Percentiles rank a stretch among this genome's conserved stretches.
phyloP scores from a whole-genome alignment of 2,888 invertebrate species.

The Rhodophaea formosa region DNA sequence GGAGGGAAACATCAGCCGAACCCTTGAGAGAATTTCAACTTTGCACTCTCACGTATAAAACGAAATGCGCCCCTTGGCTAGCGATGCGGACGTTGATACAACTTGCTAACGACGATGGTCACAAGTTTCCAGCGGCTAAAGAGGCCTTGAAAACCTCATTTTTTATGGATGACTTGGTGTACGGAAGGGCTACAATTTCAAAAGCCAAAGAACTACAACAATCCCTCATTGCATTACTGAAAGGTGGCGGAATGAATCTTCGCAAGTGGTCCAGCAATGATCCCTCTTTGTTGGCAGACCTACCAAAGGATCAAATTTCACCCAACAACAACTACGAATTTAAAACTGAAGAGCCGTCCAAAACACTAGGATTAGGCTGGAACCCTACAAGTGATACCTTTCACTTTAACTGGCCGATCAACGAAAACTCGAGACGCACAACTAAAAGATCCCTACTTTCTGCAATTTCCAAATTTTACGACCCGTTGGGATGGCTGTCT shows the following conservation, averaged over 20 bases:
- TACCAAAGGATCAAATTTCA: too few species aligned
- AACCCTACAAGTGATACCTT: background rate
- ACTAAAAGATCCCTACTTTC: constrained; percentile 22
- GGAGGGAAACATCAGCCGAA: constrained; percentile 14
- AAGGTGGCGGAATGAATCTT: constrained; percentile 16
- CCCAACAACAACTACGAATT: too few species aligned
- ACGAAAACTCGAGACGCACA: constrained; percentile 17
- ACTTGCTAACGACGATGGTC: constrained; percentile 21
- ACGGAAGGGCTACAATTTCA: constrained; percentile 2
- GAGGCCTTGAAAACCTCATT: constrained; percentile 15
- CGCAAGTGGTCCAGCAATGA: constrained; percentile 15
- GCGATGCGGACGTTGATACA: constrained; percentile 12
- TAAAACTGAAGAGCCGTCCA: background rate
- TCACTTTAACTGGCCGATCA: background rate
- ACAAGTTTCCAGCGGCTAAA: constrained; percentile 13
- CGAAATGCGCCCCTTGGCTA: constrained; percentile 21
- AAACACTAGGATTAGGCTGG: constrained; percentile 18
- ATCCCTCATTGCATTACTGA: constrained; percentile 8
- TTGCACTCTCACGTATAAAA: constrained; percentile 22
- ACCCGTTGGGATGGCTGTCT: constrained; percentile 30
- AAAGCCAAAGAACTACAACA: constrained; percentile 6
- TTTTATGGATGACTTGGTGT: constrained; percentile 21
- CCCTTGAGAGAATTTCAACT: constrained; percentile 16
- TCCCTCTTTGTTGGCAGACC: too few species aligned
- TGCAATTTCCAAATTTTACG: constrained; percentile 29